These are phyloP conservation scores for Myotis planiceps DNA, from an alignment of 2,797 vertebrate genomes.

Conservation along the genomic window DNA sequence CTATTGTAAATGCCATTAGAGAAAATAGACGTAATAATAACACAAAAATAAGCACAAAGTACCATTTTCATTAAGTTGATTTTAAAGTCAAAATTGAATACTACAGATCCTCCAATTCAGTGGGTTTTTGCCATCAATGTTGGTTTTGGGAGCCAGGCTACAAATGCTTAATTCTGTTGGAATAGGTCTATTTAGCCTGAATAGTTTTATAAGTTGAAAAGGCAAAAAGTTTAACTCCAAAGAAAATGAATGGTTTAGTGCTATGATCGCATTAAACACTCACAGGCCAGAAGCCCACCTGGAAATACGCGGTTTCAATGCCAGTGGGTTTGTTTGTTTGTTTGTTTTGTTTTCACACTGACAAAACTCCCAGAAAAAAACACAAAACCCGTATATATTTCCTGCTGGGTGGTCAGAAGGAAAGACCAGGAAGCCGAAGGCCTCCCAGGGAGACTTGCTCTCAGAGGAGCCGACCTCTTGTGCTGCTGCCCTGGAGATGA, in stretches of 20 bases:
- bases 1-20: background rate
- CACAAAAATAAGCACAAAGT: constrained; percentile 7
- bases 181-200: constrained; percentile 66
- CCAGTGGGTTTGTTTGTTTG: background rate
- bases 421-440: constrained; percentile 87
- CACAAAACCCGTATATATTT: constrained; percentile 29
- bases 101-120: background rate
- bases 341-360: constrained; percentile 2
- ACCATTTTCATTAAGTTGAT: background rate
- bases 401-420: constrained; percentile 87
- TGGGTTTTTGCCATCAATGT: background rate
- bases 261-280: constrained; percentile 41
- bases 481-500: constrained; percentile 78
- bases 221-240: constrained; percentile 41
- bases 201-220: constrained; percentile 77
- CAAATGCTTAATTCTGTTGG: background rate
- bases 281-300: constrained; percentile 46
- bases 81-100: background rate
- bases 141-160: constrained; percentile 53
- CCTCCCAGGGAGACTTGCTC: constrained; percentile 85
- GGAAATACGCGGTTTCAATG: constrained; percentile 60
- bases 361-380: constrained; percentile 41
- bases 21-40: background rate
- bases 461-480: constrained; percentile 85
- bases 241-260: constrained; percentile 70